These are phyloP conservation scores for Pagetopsis macropterus DNA, from an alignment of 2,797 vertebrate species.

Conservation along the genomic window DNA sequence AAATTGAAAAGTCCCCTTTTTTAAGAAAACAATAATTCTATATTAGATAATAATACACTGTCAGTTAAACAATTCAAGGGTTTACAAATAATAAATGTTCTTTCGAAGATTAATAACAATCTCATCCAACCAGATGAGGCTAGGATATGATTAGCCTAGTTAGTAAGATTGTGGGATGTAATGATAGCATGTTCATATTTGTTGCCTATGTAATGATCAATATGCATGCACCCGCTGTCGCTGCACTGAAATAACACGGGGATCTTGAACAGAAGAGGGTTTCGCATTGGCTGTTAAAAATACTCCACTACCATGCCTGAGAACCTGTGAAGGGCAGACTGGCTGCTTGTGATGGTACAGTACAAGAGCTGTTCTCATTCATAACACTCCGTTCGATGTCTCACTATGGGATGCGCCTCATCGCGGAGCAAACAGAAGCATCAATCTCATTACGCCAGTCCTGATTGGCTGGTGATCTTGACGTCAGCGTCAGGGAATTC, in stretches of 20 bases:
- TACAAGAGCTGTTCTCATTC: no score
- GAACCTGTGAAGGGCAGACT: background rate
- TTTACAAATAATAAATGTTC: no score
- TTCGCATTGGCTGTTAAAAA: background rate
- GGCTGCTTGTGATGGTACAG: no score
- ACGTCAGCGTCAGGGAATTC: no score
- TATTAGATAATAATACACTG: background rate
- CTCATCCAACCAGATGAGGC: background rate
- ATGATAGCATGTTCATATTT: background rate
- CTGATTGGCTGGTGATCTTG: no score
- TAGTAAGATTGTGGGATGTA: background rate
- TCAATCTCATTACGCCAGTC: no score
- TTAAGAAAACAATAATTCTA: background rate
- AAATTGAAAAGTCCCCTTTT: background rate
- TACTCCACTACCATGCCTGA: background rate
- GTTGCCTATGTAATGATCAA: background rate
- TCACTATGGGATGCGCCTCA: no score
- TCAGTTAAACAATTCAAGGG: background rate
- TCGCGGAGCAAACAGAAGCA: no score
- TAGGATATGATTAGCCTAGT: background rate
- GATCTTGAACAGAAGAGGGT: background rate
- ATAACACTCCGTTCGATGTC: no score
- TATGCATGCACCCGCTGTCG: background rate
- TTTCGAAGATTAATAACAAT: background rate
- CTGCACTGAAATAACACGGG: background rate